Conservation (phyloP, 2,888 invertebrate species). For the Hololepta plana region DNA sequence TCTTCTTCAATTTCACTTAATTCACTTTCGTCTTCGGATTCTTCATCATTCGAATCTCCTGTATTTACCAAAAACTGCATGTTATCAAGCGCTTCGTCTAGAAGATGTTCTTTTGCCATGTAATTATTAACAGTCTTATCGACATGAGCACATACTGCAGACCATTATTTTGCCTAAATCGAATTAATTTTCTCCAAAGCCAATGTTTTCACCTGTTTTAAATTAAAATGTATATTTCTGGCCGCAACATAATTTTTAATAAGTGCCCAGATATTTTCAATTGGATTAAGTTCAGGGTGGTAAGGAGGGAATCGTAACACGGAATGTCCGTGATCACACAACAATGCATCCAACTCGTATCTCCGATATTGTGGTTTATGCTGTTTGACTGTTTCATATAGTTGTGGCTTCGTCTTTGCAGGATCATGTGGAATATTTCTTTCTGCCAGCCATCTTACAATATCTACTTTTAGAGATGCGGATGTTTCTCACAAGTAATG, state of each 20-base stretch:
- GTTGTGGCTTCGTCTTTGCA: conserved; percentile 4
- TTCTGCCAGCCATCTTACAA: conserved; percentile 7
- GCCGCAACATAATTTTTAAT: conserved; percentile 8
- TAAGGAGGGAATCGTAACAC: conserved; percentile 8
- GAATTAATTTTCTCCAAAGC: no score
- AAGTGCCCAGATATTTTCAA: conserved; percentile 8
- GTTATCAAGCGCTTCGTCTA: conserved; percentile 1
- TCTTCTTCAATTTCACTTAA: no score
- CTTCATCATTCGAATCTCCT: no score
- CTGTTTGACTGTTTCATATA: conserved; percentile 6
- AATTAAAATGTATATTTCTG: conserved; percentile 4
- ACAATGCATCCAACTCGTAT: conserved; percentile 6
- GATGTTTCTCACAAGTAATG: conserved; percentile 2
- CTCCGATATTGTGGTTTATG: conserved; percentile 3
- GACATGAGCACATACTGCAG: conserved; percentile 1
- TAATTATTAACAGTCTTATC: background rate
- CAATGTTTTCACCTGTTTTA: no score
- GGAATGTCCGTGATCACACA: conserved; percentile 5
- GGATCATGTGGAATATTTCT: conserved; percentile 4
- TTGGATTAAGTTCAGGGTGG: conserved; percentile 8
- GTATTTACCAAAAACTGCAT: no score
- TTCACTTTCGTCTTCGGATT: no score
- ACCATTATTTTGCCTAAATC: background rate
- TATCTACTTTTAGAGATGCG: conserved; percentile 5
- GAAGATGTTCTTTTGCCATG: background rate